Evolutionary conservation across 2,888 invertebrate species (phyloP).

Genomic region (Tribolium freemani): DNA sequence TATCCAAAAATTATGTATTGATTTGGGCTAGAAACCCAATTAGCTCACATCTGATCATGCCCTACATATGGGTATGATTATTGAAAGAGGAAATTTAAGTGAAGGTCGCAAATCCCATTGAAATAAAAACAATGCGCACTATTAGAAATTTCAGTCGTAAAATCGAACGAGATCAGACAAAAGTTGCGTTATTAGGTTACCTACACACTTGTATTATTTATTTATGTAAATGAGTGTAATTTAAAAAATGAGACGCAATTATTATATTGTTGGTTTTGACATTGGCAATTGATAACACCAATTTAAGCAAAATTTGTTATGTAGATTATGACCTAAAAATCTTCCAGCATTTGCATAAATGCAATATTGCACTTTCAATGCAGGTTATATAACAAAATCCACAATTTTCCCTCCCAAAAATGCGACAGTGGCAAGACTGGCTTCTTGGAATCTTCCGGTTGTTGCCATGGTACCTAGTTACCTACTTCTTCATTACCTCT

Average conservation of each 20-base stretch:
- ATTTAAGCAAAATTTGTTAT: constrained; percentile 47
- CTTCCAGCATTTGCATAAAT: constrained; percentile 13
- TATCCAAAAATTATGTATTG: background rate
- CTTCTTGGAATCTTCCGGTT: constrained; percentile 31
- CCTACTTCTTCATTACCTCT: constrained; percentile 42
- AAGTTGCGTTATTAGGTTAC: constrained; percentile 46
- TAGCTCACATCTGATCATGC: background rate
- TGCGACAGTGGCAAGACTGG: constrained; percentile 27
- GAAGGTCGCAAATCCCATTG: constrained; percentile 14
- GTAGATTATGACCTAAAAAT: constrained; percentile 39
- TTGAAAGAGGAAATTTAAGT: constrained; percentile 10
- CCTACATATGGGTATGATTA: constrained; percentile 10
- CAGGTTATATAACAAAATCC: constrained; percentile 34
- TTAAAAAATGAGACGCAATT: constrained; percentile 51
- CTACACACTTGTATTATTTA: constrained; percentile 39
- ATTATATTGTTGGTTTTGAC: constrained; percentile 50
- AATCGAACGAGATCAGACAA: constrained; percentile 27
- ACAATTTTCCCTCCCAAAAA: constrained; percentile 5
- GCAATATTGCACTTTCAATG: constrained; percentile 38
- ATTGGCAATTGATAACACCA: constrained; percentile 50
- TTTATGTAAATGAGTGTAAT: constrained; percentile 44
- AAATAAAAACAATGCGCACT: constrained; percentile 27
- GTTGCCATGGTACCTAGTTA: constrained; percentile 44
- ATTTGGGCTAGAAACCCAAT: background rate
- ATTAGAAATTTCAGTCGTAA: constrained; percentile 19